These are phyloP conservation scores for Euwallacea fornicatus DNA, from an alignment of 1,140 invertebrate species.

Conservation along the genomic window DNA sequence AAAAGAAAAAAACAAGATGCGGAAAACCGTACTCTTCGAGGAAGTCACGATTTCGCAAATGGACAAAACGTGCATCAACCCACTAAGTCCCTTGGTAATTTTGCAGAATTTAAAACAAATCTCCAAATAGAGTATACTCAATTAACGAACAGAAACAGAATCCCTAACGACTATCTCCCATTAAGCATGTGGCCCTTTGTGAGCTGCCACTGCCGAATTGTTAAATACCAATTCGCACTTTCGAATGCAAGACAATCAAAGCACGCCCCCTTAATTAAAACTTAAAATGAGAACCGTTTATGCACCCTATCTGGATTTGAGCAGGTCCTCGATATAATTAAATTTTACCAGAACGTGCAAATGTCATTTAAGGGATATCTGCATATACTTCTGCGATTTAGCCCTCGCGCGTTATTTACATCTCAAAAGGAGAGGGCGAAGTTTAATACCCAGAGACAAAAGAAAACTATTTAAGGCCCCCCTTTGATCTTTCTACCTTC, in stretches of 20 bases:
- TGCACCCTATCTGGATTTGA: conserved; percentile 31
- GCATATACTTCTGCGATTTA: conserved; percentile 28
- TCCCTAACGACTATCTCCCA: neutral
- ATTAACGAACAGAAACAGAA: neutral
- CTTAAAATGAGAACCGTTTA: conserved; percentile 27
- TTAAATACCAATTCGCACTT: conserved; percentile 26
- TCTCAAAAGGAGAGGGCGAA: conserved; percentile 12
- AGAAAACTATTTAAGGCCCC: conserved; percentile 24
- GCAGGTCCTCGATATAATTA: conserved; percentile 28
- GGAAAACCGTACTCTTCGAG: neutral
- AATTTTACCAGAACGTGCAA: conserved; percentile 25
- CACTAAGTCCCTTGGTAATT: no score
- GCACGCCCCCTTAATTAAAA: conserved; percentile 17
- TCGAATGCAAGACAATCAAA: conserved; percentile 22
- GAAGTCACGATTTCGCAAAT: neutral
- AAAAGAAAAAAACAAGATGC: no score
- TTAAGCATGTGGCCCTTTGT: neutral
- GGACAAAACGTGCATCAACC: no score
- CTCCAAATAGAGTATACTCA: neutral
- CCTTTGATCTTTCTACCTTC: conserved; percentile 12
- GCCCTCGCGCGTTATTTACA: conserved; percentile 12
- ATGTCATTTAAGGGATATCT: conserved; percentile 25
- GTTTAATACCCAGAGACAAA: conserved; percentile 8
- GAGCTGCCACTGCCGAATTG: neutral
- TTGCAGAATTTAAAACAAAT: neutral